phyloP scores from a whole-genome alignment of 2,888 invertebrate species.

The Dryocosmus kuriphilus region DNA sequence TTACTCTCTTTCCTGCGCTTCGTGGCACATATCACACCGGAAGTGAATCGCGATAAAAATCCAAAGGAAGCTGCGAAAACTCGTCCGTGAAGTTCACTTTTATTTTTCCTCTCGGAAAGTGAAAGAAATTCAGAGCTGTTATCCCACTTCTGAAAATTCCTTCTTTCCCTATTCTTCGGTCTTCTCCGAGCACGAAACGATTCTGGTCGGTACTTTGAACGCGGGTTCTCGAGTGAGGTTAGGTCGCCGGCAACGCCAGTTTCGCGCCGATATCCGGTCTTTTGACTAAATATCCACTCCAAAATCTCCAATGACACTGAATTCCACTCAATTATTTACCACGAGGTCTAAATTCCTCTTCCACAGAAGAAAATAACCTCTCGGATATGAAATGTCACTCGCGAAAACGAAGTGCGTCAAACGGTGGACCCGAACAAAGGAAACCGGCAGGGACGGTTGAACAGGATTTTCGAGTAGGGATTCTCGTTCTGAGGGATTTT shows the following conservation, averaged over 20 bases:
- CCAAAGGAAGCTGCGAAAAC: slow-evolving; percentile 13
- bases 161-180: background rate
- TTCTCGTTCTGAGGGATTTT: background rate
- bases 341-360: background rate
- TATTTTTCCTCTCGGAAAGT: background rate
- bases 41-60: slow-evolving; percentile 22
- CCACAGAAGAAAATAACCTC: background rate
- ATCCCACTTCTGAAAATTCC: slow-evolving; percentile 2
- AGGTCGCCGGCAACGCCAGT: slow-evolving; percentile 36
- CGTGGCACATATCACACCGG: slow-evolving; percentile 50
- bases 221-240: slow-evolving; percentile 32
- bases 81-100: background rate
- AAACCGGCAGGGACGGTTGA: slow-evolving; percentile 28
- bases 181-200: slow-evolving; percentile 19
- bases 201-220: slow-evolving; percentile 31
- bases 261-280: slow-evolving; percentile 20
- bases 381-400: slow-evolving; percentile 13
- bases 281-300: slow-evolving; percentile 19
- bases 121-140: background rate
- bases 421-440: slow-evolving; percentile 37
- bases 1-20: slow-evolving; percentile 43
- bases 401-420: slow-evolving; percentile 6
- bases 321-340: background rate
- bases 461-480: slow-evolving; percentile 11
- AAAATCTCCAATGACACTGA: slow-evolving; percentile 7